Base-by-base conservation (phyloP, 2,888 invertebrate genomes). In the Gortyna flavago region DNA sequence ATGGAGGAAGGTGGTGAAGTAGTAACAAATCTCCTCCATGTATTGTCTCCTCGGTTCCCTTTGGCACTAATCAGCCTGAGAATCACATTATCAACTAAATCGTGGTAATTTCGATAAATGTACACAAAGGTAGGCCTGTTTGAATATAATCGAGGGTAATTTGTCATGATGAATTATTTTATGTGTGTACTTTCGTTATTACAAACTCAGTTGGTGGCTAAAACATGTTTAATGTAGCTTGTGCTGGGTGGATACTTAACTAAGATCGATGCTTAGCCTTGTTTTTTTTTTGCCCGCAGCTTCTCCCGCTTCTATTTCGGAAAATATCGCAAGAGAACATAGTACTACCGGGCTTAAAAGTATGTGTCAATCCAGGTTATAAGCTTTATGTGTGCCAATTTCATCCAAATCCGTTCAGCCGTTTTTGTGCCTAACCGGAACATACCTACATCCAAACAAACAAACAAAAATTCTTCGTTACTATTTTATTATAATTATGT, bases 1-100 rank as follows among this genome's bases (percentile, higher is more conserved):
- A 91, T 89, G 90, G 89, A 81, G 87, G 86, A 88, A 89, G 87
- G 89, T 88, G 90, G 91, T 88, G 88, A 89, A 90, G 88, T 89
- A 79, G 86, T 90, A 88, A 93, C 89, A 92, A 93, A 93, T 92
- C 90, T 83, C 80, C 67, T 61, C 87, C 89, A 92, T 93, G 92
- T 91, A 91, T 92, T 90, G 90, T 90, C 89, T 90, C 84, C 86
- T 90, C 88, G 89, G 89, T 87, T 89, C 85, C 85, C 88, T 90
- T 91, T 89, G 87, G 88, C 91, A 89, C 89, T 92, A 92, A 93
- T 92, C 92, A 92, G 88, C 81, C 88, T 77, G 80, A 84, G 89
- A 90, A 91, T 91, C 89, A 88, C 89, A 89, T 90, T 91, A 82
- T 85, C 86, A 87, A 89, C 85, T 88, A 79, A 91, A 90, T 90